Percentiles rank a stretch among this genome's conserved stretches.
Evolutionary conservation across 2,797 vertebrate species (phyloP).

Genomic region (Threskiornis aethiopicus): DNA sequence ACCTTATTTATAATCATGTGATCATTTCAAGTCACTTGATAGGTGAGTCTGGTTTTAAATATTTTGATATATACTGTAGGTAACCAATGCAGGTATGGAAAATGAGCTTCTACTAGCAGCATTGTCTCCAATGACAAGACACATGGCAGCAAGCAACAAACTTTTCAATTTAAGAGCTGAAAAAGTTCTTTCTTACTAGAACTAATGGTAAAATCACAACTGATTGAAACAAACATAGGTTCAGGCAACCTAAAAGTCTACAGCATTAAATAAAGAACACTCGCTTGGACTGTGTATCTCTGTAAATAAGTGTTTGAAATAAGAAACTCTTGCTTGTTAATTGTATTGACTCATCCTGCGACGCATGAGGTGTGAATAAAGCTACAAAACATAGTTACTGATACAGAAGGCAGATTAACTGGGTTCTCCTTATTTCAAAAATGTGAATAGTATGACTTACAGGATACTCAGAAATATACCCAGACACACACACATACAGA

Average conservation of each 20-base stretch:
- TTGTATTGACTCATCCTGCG: background rate
- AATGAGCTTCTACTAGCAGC: background rate
- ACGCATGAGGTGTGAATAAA: background rate
- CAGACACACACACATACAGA: background rate
- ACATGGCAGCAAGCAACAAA: background rate
- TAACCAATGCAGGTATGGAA: background rate
- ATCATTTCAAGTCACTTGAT: background rate
- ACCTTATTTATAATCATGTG: background rate
- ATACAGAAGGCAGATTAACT: background rate
- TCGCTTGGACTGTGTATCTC: background rate
- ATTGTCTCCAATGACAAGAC: background rate
- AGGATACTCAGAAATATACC: background rate
- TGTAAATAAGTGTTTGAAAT: background rate
- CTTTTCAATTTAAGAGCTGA: background rate
- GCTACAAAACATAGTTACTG: background rate
- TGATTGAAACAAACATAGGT: background rate
- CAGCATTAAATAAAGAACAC: background rate
- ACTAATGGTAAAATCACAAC: background rate
- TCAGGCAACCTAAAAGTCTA: background rate
- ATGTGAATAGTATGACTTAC: background rate
- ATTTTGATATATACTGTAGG: background rate
- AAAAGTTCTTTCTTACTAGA: background rate
- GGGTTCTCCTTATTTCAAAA: background rate
- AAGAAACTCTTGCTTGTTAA: background rate
- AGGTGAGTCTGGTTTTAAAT: background rate